Percentiles rank a stretch among this genome's conserved stretches.
Conservation (phyloP, 2,113 vertebrate genomes). For the Pedionomus torquatus region DNA sequence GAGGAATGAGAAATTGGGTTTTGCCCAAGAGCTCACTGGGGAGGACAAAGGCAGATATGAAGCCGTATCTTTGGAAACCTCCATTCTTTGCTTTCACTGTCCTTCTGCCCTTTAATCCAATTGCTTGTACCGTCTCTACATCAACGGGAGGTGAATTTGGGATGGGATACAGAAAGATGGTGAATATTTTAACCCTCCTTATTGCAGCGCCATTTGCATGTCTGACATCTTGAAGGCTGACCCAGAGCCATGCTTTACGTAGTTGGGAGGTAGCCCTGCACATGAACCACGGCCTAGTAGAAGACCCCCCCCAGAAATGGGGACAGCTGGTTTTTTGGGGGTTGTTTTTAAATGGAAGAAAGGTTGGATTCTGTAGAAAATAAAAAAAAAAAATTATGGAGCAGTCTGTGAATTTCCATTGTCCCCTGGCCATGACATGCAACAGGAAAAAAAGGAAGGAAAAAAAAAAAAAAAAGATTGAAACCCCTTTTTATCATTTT, state of each 20-base stretch:
- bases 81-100: neutral
- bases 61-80: neutral
- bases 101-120: neutral
- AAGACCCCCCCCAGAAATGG: neutral
- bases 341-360: neutral
- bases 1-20: accelerated
- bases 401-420: conserved; percentile 30
- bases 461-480: neutral
- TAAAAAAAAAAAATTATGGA: neutral
- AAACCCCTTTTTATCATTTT: conserved; percentile 51
- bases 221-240: neutral
- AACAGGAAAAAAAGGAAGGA: neutral
- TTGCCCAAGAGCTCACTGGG: neutral
- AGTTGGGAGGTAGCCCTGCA: neutral
- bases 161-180: neutral
- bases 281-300: neutral
- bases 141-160: neutral
- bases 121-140: accelerated
- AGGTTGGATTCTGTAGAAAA: neutral
- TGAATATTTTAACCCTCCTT: neutral
- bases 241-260: neutral
- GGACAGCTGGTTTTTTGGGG: neutral
- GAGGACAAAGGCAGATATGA: neutral
- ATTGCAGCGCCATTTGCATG: neutral
- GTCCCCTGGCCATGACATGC: conserved; percentile 20